Base-by-base conservation (phyloP, 2,888 invertebrate species). In the Notodonta ziczac region DNA sequence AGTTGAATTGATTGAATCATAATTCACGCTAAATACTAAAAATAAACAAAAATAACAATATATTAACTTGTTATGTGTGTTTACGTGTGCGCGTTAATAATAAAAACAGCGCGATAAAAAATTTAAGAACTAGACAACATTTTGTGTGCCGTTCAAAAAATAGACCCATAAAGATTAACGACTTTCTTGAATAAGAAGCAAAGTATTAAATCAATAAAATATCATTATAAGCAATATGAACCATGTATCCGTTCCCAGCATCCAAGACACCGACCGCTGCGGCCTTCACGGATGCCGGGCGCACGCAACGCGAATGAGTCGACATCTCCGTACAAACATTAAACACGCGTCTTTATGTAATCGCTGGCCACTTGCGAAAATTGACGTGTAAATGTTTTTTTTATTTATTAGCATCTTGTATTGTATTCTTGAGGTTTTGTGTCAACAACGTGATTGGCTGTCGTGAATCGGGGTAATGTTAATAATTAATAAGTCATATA, bases 251-350 rank as follows among this genome's bases (percentile, higher is more conserved):
- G 24, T 42, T 9, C 42, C 4, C 10, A 10, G 8, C 8, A 42
- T 42, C 42, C 46, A 46, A 46, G 46, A 46, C n/a, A n/a, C 67
- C 55, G 60, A 35, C 51, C 50, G 58, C 59, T 63, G 5, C 65
- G 67, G 60, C 78, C 78, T 78, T 78, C 77, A 75, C 63, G 63
- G 74, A 42, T 52, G 51, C 57, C 70, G 69, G 72, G 62, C 73
- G 57, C 67, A 65, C 60, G 69, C 64, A 66, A 59, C 65, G 67
- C 70, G 68, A 68, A 69, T 68, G 62, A 73, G 72, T 76, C 74
- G 78, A 71, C 77, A 78, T 72, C 69, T 72, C 59, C 52, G 58
- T 46, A 14, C 32, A 9, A 40, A 14, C 55, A 40, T 55, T 24
- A 53, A 53, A 59, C 59, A 58, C 69, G 61, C 72, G 66, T 67